Conservation (phyloP, 2,888 invertebrate species). For the Neuroscelio doddi region DNA sequence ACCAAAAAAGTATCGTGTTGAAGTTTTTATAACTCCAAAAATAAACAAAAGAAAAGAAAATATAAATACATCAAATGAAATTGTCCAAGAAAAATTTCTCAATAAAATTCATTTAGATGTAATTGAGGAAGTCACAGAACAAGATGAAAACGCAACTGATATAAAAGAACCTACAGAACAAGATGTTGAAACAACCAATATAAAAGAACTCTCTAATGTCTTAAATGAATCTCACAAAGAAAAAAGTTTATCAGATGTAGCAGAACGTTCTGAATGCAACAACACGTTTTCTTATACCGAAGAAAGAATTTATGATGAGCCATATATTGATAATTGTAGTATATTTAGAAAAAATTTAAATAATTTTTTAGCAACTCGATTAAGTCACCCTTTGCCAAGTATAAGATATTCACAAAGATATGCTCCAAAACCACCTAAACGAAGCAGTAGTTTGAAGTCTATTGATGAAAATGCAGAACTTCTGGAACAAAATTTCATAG, state of each 20-base stretch:
- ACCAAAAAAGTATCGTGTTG: constrained; percentile 54
- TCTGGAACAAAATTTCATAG: constrained; percentile 53
- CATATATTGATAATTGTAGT: constrained; percentile 47
- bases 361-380: constrained; percentile 24
- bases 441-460: constrained; percentile 57
- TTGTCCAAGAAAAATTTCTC: constrained; percentile 52
- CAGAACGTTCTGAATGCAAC: constrained; percentile 13
- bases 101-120: constrained; percentile 50
- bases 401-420: constrained; percentile 41
- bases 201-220: too few relatives aligned
- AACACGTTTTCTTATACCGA: constrained; percentile 30
- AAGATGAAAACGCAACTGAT: neutral
- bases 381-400: constrained; percentile 13
- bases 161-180: constrained; percentile 14
- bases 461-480: constrained; percentile 63
- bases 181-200: neutral
- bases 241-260: constrained; percentile 6
- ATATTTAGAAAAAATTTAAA: constrained; percentile 9
- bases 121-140: constrained; percentile 24
- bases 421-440: constrained; percentile 51
- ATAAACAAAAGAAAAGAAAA: constrained; percentile 23
- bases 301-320: constrained; percentile 55
- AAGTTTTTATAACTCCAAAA: constrained; percentile 60
- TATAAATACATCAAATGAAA: constrained; percentile 39
- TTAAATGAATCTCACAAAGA: too few relatives aligned